These are phyloP conservation scores for Zaprionus davidi DNA, from an alignment of 1,140 invertebrate species.

Conservation along the genomic window DNA sequence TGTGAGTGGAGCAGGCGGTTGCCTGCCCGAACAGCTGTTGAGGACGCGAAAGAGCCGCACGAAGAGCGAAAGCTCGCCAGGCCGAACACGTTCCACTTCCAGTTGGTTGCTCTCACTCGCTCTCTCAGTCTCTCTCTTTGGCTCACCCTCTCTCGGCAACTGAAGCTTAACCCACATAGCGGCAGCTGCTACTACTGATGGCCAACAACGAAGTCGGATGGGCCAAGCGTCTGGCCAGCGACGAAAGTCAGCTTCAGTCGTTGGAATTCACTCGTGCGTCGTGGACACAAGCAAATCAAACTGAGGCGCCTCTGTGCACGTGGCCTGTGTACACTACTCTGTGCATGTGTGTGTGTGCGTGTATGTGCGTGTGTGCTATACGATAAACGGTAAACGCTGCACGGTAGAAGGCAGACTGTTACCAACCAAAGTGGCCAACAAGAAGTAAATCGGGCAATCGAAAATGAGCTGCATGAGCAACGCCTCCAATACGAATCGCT, in stretches of 20 bases:
- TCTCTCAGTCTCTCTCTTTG: background rate
- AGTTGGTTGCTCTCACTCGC: conserved; percentile 17
- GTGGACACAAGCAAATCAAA: conserved; percentile 62
- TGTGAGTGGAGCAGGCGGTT: conserved; percentile 10
- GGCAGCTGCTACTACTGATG: conserved; percentile 6
- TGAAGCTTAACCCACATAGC: conserved; percentile 68
- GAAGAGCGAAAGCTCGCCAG: conserved; percentile 41
- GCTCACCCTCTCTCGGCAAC: background rate
- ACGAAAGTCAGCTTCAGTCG: conserved; percentile 65
- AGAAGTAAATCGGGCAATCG: conserved; percentile 51
- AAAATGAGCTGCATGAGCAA: conserved; percentile 39
- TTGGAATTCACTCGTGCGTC: conserved; percentile 81
- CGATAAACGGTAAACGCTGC: conserved; percentile 8
- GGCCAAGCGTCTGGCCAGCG: conserved; percentile 47
- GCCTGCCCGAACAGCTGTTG: conserved; percentile 59
- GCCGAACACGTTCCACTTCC: conserved; percentile 69
- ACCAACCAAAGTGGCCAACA: conserved; percentile 9
- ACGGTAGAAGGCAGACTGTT: conserved; percentile 7
- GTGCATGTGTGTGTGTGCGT: conserved; percentile 14
- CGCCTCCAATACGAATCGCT: conserved; percentile 20
- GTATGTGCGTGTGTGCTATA: conserved; percentile 27
- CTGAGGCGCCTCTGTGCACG: conserved; percentile 48
- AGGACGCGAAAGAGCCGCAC: background rate
- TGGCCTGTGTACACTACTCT: conserved; percentile 36
- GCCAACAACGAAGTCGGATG: conserved; percentile 26